Evolutionary conservation across 2,888 invertebrate species (phyloP), one percentile per base, ranked within the genome.

Genomic region (Caenorhabditis imperialis): DNA sequence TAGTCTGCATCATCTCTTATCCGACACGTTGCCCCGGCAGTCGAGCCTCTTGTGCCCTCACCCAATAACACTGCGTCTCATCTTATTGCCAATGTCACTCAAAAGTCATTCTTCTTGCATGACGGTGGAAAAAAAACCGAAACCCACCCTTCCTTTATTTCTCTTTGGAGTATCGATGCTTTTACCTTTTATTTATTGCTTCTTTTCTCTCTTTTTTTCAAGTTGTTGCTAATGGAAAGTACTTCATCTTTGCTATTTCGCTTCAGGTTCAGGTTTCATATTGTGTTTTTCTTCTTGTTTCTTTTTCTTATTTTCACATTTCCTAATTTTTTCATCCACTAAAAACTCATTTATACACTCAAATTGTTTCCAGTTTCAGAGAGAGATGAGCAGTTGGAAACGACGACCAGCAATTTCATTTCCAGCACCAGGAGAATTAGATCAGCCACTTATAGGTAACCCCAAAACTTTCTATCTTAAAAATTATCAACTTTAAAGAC

Each of bases 331-430:
- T 23, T 48, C 30, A 18, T n/a, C n/a, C n/a, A n/a, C n/a, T n/a
- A n/a, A n/a, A n/a, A n/a, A n/a, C n/a, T n/a, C n/a, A n/a, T n/a
- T n/a, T n/a, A n/a, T n/a, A n/a, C n/a, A n/a, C n/a, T n/a, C n/a
- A n/a, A n/a, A n/a, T n/a, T n/a, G n/a, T n/a, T 30, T 38, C 7
- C 1, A 16, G 7, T 53, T 53, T 3, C 40, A 53, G 25, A 25
- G 10, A 25, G 8, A 62, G 53, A 80, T 80, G 80, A 78, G 80
- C 78, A 75, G 72, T 57, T 72, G 65, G 60, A 71, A 77, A 55
- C 67, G 81, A 30, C 47, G 81, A 4, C 73, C 81, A 7, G 81
- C 78, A 35, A 79, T 81, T 47, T 69, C 80, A 10, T 73, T 78
- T 30, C 77, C 77, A n/a, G 45, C 71, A 10, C 57, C 77, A 1